Percentiles rank a stretch among this genome's conserved stretches.
Evolutionary conservation across 2,113 vertebrate genomes (phyloP).

Genomic region (Leptosomus discolor): DNA sequence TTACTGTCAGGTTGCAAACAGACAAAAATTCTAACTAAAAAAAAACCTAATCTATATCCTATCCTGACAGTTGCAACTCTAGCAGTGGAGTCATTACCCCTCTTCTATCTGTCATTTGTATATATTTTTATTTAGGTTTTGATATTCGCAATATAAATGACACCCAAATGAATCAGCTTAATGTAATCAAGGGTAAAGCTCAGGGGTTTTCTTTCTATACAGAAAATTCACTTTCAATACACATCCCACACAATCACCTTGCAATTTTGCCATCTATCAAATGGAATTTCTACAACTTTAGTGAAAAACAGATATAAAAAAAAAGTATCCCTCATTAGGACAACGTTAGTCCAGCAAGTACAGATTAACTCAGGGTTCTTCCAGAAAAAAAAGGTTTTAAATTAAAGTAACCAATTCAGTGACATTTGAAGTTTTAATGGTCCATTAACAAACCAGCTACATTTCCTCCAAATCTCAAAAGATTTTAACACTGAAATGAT

Average conservation of each 20-base stretch:
- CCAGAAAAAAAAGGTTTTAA: background rate
- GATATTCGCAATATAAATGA: background rate
- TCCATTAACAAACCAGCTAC: background rate
- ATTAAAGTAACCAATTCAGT: background rate
- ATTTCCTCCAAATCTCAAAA: background rate
- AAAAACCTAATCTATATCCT: background rate
- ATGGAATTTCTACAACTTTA: background rate
- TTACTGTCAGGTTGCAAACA: background rate
- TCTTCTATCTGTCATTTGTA: background rate
- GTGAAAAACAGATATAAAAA: background rate
- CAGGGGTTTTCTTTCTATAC: background rate
- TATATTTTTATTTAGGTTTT: background rate
- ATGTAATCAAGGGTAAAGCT: background rate
- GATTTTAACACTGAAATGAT: background rate
- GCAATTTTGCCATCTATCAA: background rate
- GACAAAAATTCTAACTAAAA: background rate
- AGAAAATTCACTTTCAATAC: background rate
- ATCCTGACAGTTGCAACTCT: background rate
- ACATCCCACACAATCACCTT: background rate
- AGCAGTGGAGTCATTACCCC: background rate
- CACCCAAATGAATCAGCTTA: background rate
- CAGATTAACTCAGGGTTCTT: background rate
- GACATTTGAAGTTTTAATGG: background rate
- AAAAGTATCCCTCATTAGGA: background rate
- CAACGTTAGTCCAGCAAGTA: background rate